Percentiles rank a stretch among this genome's conserved stretches.
These are phyloP conservation scores for Brienomyrus longianalis DNA, from an alignment of 2,113 vertebrate genomes.

Conservation along the genomic window DNA sequence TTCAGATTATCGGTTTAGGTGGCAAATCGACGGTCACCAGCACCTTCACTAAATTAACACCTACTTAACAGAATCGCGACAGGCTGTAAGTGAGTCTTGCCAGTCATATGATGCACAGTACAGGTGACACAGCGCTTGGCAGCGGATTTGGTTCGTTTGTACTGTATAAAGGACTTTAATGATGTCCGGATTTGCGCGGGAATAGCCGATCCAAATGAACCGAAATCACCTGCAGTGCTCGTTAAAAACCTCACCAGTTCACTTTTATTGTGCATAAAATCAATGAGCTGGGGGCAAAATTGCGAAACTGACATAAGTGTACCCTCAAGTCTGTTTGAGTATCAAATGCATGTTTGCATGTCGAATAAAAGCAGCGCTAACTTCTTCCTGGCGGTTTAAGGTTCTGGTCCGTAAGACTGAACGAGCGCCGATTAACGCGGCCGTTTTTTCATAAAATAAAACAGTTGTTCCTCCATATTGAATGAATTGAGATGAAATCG, in stretches of 20 bases:
- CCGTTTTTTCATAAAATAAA: background rate
- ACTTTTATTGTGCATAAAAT: background rate
- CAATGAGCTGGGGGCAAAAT: background rate
- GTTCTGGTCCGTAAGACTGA: background rate
- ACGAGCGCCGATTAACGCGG: background rate
- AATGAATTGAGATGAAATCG: background rate
- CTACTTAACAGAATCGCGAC: background rate
- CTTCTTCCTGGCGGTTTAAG: background rate
- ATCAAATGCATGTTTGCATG: background rate
- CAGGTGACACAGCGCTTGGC: background rate
- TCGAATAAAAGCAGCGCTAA: background rate
- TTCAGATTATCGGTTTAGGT: background rate
- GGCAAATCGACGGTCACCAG: background rate
- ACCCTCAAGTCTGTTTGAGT: background rate
- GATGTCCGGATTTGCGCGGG: background rate
- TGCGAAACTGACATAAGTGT: background rate
- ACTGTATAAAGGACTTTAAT: background rate
- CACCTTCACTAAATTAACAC: background rate
- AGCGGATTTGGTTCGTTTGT: background rate
- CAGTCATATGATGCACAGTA: background rate
- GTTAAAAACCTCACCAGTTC: background rate
- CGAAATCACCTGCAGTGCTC: background rate
- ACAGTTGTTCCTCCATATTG: background rate
- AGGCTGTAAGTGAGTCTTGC: background rate
- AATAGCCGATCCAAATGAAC: background rate